phyloP scores from a whole-genome alignment of 2,888 invertebrate genomes.

The Noctua pronuba region DNA sequence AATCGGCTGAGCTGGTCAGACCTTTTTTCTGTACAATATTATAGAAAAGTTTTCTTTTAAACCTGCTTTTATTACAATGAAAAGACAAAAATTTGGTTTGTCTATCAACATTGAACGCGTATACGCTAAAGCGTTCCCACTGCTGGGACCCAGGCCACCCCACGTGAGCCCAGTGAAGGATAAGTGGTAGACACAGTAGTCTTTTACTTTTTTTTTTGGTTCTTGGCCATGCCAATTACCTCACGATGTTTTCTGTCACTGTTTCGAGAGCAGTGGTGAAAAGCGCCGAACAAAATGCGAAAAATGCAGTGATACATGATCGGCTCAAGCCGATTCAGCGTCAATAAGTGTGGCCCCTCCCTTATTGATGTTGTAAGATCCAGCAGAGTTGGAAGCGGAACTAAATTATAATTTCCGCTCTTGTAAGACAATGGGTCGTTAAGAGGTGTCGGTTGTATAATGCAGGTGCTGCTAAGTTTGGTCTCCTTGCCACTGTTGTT shows the following conservation, averaged over 20 bases:
- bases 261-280: no score
- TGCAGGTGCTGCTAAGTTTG: constrained; percentile 55
- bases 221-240: no score
- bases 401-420: constrained; percentile 75
- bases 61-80: background rate
- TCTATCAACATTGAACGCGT: background rate
- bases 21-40: background rate
- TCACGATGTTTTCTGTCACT: no score
- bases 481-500: constrained; percentile 62
- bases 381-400: constrained; percentile 81
- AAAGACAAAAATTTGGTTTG: background rate
- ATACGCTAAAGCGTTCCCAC: no score
- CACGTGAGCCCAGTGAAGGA: no score
- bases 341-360: constrained; percentile 14
- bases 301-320: background rate
- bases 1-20: background rate
- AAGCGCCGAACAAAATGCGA: no score
- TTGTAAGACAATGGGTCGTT: constrained; percentile 77
- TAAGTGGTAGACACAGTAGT: no score
- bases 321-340: background rate
- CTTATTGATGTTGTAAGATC: constrained; percentile 66
- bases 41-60: background rate
- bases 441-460: constrained; percentile 69
- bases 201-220: no score
- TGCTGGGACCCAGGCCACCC: no score